phyloP scores from a whole-genome alignment of 1,140 invertebrate species.

The Drosophila ercepeae region DNA sequence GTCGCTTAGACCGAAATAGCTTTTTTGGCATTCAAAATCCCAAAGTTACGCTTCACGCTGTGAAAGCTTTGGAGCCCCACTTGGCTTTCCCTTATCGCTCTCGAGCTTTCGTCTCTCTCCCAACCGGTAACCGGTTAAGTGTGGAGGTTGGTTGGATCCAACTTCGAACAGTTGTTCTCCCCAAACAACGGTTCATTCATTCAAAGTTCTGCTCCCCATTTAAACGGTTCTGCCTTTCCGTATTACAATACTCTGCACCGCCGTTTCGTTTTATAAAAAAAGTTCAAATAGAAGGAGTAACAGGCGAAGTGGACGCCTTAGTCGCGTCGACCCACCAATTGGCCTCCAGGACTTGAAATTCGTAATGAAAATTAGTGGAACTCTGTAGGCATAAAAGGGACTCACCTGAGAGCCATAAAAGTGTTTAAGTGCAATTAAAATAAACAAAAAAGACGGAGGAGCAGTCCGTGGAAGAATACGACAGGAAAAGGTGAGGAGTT shows the following conservation, averaged over 20 bases:
- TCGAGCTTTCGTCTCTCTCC: constrained; percentile 58
- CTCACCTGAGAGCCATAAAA: constrained; percentile 9
- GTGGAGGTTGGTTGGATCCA: no score
- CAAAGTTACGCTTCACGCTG: not conserved
- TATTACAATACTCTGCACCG: no score
- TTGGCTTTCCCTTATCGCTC: constrained; percentile 48
- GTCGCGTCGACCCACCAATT: constrained; percentile 44
- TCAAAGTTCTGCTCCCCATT: no score
- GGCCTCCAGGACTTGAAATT: constrained; percentile 63
- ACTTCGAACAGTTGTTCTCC: no score
- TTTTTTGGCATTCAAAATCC: constrained; percentile 6
- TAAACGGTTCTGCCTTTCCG: no score
- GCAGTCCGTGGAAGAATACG: not conserved
- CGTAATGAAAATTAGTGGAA: constrained; percentile 31
- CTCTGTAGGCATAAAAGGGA: constrained; percentile 22
- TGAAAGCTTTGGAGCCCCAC: constrained; percentile 19
- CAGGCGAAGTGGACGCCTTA: no score
- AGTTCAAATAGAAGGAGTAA: no score
- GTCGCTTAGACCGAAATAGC: constrained; percentile 5
- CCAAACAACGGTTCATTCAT: no score
- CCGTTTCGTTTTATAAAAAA: no score
- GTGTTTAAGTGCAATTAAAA: constrained; percentile 31
- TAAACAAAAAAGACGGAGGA: not conserved
- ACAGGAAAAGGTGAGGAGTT: constrained; percentile 58
- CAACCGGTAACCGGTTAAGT: no score